Evolutionary conservation across 2,797 vertebrate genomes (phyloP), one percentile per base, ranked within the genome.

Genomic region (Dryobates pubescens): DNA sequence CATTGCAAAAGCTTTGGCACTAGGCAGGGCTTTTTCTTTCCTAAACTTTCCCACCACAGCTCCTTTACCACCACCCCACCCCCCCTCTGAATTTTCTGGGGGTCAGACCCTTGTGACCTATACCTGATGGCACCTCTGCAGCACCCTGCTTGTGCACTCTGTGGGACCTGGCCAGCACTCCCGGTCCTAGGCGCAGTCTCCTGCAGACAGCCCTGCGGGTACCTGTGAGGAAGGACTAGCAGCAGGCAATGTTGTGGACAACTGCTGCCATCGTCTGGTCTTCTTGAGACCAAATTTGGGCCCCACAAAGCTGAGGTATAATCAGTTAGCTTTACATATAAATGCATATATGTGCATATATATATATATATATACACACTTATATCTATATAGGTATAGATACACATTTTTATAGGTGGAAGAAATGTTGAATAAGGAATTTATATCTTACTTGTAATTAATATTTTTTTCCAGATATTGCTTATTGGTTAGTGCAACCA

Each of bases 241-340:
- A 36, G 29, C 29, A 34, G 24, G 0, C 26, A 3, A 2, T 86
- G 69, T 0, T 17, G 27, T 45, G 58, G 36, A 64, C 69, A 88
- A 2, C 43, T 91, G 74, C 91, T 95, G 96, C 94, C 96, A 96
- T 87, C 96, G 92, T 3, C 93, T 94, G 96, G 92, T 32, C 16
- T 13, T 13, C 3, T 0, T 4, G 10, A 27, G 32, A 8, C 41
- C 59, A 0, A 45, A 43, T 71, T 47, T 12, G 1, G 10, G 43
- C 45, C 19, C 4, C 1, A 27, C 29, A 81, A 32, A 24, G 0
- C 29, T 29, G 13, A 9, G 56, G 30, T n/a, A 36, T 43, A 51
- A 14, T 43, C 36, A 4, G 9, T 6, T 6, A 18, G 5, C 45
- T 79, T 69, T 18, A 16, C 3, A 3, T 16, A 29, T 34, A 69